Evolutionary conservation across 2,888 invertebrate genomes (phyloP).

Genomic region (Eristalinus aeneus): DNA sequence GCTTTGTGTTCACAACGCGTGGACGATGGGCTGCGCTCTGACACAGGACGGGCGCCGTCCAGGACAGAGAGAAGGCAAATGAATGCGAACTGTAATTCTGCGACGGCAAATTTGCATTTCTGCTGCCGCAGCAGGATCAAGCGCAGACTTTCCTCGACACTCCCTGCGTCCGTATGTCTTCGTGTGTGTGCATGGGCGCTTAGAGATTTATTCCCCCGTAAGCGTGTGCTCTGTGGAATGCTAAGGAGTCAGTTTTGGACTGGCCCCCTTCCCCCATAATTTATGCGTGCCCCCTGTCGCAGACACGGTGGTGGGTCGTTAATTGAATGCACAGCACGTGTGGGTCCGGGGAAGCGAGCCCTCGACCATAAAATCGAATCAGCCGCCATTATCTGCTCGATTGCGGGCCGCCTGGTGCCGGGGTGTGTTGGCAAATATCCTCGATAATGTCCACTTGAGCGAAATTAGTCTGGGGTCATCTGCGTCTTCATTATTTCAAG

Average conservation of each 20-base stretch:
- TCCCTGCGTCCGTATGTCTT: background rate
- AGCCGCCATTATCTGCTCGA: conserved; percentile 44
- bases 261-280: conserved; percentile 2
- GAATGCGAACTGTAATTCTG: conserved; percentile 30
- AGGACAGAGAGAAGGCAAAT: conserved; percentile 13
- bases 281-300: conserved; percentile 43
- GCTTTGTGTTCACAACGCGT: conserved; percentile 36
- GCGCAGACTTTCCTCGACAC: background rate
- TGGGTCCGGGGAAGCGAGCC: conserved; percentile 28
- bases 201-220: conserved; percentile 42
- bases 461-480: background rate
- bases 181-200: background rate
- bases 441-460: background rate
- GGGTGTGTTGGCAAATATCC: background rate
- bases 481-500: conserved; percentile 7
- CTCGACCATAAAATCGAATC: conserved; percentile 49
- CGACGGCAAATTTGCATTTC: conserved; percentile 57
- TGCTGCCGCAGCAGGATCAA: conserved; percentile 49
- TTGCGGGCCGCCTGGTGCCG: background rate
- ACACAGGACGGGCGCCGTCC: background rate
- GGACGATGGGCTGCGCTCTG: conserved; percentile 1
- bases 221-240: conserved; percentile 38
- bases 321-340: conserved; percentile 54
- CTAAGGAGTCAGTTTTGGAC: conserved; percentile 60
- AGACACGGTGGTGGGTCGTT: conserved; percentile 29